A percentile compares a stretch with the other conserved stretches of the same genome.
Evolutionary conservation across 1,140 invertebrate species (phyloP).

Genomic region (Nylanderia fulva): DNA sequence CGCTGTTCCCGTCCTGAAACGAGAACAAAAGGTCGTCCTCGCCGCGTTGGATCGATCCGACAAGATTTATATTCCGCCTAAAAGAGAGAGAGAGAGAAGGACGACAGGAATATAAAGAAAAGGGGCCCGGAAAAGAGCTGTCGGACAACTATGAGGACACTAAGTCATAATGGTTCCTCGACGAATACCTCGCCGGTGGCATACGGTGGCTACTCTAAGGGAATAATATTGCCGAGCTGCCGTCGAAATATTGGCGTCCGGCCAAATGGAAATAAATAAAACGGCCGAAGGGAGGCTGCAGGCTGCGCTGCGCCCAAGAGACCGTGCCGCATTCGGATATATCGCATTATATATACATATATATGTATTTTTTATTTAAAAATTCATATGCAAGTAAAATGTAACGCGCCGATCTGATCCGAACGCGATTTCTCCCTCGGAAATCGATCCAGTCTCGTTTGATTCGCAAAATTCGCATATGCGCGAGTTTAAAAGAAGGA

Average conservation of each 20-base stretch:
- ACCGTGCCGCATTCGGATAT: conserved; percentile 28
- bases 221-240: conserved; percentile 81
- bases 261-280: conserved; percentile 85
- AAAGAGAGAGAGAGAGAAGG: neutral
- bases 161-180: conserved; percentile 74
- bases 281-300: conserved; percentile 72
- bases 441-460: neutral
- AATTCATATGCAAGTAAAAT: conserved; percentile 21
- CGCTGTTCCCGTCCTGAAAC: conserved; percentile 49
- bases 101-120: conserved; percentile 32
- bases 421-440: neutral
- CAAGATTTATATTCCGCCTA: conserved; percentile 50
- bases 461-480: too few species aligned
- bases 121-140: neutral
- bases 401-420: neutral
- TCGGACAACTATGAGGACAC: conserved; percentile 69
- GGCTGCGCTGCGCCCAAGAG: neutral
- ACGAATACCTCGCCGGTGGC: conserved; percentile 61
- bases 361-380: too few species aligned
- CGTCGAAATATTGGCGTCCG: conserved; percentile 81
- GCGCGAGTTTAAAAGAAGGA: neutral
- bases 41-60: conserved; percentile 39
- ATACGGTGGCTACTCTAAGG: conserved; percentile 77
- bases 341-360: neutral
- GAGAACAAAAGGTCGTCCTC: conserved; percentile 46